phyloP scores from a whole-genome alignment of 2,113 vertebrate species.

The Pachyramphus minor region DNA sequence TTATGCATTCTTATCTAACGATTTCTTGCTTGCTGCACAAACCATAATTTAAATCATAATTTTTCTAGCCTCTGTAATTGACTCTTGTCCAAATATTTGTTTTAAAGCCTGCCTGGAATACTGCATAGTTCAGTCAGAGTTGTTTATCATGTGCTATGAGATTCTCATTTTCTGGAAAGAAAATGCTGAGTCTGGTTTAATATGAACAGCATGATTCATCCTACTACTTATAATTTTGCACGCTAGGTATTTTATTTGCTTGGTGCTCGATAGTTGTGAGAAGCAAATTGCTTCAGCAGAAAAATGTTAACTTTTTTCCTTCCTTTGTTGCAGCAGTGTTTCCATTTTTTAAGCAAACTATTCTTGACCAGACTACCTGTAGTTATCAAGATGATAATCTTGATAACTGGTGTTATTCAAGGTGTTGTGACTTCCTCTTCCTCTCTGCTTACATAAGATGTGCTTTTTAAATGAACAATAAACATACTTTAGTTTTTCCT shows the following conservation, averaged over 20 bases:
- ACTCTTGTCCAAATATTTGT: conserved; percentile 69
- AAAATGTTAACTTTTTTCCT: conserved; percentile 37
- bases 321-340: neutral
- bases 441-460: neutral
- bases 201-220: conserved; percentile 81
- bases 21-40: conserved; percentile 29
- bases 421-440: too few species aligned
- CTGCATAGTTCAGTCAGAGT: conserved; percentile 73
- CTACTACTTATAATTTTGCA: conserved; percentile 67
- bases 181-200: conserved; percentile 82
- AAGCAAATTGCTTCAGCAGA: conserved; percentile 53
- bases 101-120: conserved; percentile 81
- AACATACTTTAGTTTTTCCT: neutral
- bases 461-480: neutral
- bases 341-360: conserved; percentile 1
- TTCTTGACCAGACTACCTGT: neutral
- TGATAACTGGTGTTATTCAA: too few species aligned
- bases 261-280: conserved; percentile 39
- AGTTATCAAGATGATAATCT: neutral
- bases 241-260: conserved; percentile 68
- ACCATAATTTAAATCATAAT: conserved; percentile 36
- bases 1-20: conserved; percentile 12
- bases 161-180: conserved; percentile 73
- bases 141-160: conserved; percentile 83
- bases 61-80: conserved; percentile 64